Base-by-base conservation (phyloP, 2,797 vertebrate species). In the Ceryle rudis region DNA sequence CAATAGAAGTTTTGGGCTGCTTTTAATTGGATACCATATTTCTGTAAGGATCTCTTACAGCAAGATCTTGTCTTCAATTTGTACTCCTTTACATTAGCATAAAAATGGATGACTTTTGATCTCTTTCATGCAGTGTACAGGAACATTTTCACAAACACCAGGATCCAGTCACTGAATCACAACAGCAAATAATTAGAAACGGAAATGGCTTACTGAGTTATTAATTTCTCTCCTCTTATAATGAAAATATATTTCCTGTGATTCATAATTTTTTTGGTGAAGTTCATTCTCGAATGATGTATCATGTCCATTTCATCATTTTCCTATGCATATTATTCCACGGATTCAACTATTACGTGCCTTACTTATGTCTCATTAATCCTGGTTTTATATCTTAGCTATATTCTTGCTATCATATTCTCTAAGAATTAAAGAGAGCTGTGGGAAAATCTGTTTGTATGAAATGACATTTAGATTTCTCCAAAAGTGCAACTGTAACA, bases 401-500 rank as follows among this genome's bases (percentile, higher is more conserved):
- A 37, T 82, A 80, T 90, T 52, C 77, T 90, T 95, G 82, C 95
- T 94, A 92, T 69, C 79, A 75, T 73, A 73, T 84, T 88, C 39
- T 93, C 75, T 73, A 92, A 93, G 91, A 96, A 89, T 79, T 94
- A 89, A 86, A 49, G 81, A 95, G 91, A 91, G 83, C 90, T 62
- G 67, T 90, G 93, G 95, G 94, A 93, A 95, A 94, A 94, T 95
- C 90, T 89, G 87, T 95, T 95, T 94, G 67, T 57, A 81, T 86
- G 70, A 93, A 90, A 86, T 94, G 88, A 96, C 94, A 96, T 96
- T 95, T 95, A 95, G 60, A 57, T 94, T 94, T 91, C 85, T 92
- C 66, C 66, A 89, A 86, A 96, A 46, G 73, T 15, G 2, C 71
- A 91, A 91, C 93, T 90, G 80, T 92, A 96, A 93, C 55, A 64